Evolutionary conservation across 2,888 invertebrate genomes (phyloP), one percentile per base, ranked within the genome.

Genomic region (Perizoma flavofasciatum): DNA sequence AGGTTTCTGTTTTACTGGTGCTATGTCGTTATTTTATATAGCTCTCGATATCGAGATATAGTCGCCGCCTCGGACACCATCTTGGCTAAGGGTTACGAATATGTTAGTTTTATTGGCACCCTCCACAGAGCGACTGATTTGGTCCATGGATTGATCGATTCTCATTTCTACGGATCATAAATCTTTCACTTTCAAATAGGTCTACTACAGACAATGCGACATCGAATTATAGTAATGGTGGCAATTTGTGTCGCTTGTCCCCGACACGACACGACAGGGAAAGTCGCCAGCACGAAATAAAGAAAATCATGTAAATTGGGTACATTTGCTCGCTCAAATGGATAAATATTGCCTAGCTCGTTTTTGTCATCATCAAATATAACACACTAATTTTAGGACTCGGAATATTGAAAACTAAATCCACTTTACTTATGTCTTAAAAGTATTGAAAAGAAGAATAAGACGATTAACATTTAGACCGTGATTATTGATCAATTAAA

Each of bases 221-320:
- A 66, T 62, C 63, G 58, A 64, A 69, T 69, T 69, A 69, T 50
- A 54, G 64, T 69, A 69, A 69, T 69, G 64, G 67, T 69, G 59
- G 67, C 66, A 67, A 69, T 69, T 69, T 69, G 67, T 61, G 61
- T 51, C 60, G 67, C 58, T 63, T 65, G 65, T 55, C 64, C 66
- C 66, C 66, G 55, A 64, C 69, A 69, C 66, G 55, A 64, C 69
- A 69, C 69, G 69, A 49, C 60, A 69, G 69, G 52, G 69, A 69
- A 69, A 69, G 69, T 67, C 35, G 50, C 45, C 45, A 55, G 62
- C 67, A 69, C 67, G 69, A 66, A 69, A 69, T 69, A 65, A 63
- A 67, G 69, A 69, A 67, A 66, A 67, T 65, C 61, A 69, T 69
- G 69, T 67, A 69, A 67, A 66, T 67, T 67, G 66, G 64, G 65